A percentile compares a stretch with the other conserved stretches of the same genome.
These are phyloP conservation scores for Sternotherus odoratus DNA, from an alignment of 2,797 vertebrate genomes.

Conservation along the genomic window DNA sequence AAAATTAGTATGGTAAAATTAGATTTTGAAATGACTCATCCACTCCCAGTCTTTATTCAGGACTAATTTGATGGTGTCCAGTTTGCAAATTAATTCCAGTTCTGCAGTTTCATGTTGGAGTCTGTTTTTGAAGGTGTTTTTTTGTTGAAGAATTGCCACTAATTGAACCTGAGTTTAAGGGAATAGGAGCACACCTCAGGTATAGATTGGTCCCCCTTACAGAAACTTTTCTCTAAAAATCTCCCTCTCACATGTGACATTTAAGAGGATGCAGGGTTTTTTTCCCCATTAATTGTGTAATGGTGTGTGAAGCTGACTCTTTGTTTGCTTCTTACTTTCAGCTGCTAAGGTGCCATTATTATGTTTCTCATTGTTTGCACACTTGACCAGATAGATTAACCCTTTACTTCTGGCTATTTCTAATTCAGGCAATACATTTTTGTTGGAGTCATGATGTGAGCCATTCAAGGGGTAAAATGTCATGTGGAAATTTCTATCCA, in stretches of 20 bases:
- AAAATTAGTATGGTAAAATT: too few relatives aligned
- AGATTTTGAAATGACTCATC: too few relatives aligned
- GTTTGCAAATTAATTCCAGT: too few relatives aligned
- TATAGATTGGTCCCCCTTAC: background rate
- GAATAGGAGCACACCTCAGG: background rate
- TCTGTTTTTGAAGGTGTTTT: too few relatives aligned
- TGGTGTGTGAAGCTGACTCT: background rate
- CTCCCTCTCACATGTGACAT: background rate
- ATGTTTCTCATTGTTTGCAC: background rate
- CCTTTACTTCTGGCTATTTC: background rate
- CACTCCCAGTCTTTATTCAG: too few relatives aligned
- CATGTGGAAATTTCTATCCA: background rate
- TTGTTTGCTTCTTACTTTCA: background rate
- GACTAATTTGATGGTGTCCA: too few relatives aligned
- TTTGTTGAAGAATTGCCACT: too few relatives aligned
- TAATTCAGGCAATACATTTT: background rate
- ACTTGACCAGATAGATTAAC: background rate
- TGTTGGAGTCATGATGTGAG: background rate
- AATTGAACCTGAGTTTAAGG: background rate
- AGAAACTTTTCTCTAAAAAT: background rate
- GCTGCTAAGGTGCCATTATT: background rate
- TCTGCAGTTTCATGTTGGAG: too few relatives aligned
- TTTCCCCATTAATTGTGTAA: background rate
- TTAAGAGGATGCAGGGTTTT: background rate
- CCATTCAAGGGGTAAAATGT: background rate